These are phyloP conservation scores for Semicossyphus pulcher DNA, from an alignment of 2,113 vertebrate species.

Conservation along the genomic window DNA sequence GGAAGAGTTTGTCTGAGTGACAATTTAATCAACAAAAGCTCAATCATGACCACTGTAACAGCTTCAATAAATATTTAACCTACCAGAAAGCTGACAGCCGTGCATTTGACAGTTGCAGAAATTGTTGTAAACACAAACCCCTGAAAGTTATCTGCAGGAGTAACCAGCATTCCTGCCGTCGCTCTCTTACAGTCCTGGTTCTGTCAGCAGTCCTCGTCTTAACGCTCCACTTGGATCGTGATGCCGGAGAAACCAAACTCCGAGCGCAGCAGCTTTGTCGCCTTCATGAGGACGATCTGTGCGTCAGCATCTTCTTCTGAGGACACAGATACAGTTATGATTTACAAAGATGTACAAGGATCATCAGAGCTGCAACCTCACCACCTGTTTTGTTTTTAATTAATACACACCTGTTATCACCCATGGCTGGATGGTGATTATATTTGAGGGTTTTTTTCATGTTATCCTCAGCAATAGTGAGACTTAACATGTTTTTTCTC, in stretches of 20 bases:
- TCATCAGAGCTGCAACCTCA: too few species aligned
- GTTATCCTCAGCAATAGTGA: too few species aligned
- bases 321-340: slow-evolving; percentile 16
- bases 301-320: slow-evolving; percentile 80
- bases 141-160: neutral
- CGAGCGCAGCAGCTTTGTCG: slow-evolving; percentile 81
- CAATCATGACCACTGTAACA: too few species aligned
- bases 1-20: too few species aligned
- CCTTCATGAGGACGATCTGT: slow-evolving; percentile 81
- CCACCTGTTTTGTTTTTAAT: too few species aligned
- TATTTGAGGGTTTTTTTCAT: too few species aligned
- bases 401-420: too few species aligned
- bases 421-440: too few species aligned
- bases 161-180: neutral
- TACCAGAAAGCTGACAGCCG: neutral
- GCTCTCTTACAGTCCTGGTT: slow-evolving; percentile 57
- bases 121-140: neutral
- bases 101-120: neutral
- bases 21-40: too few species aligned
- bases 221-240: slow-evolving; percentile 89
- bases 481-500: too few species aligned
- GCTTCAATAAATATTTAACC: neutral
- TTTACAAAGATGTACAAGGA: too few species aligned
- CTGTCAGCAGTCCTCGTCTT: slow-evolving; percentile 73
- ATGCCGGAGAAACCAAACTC: slow-evolving; percentile 85